A percentile compares a stretch with the other conserved stretches of the same genome.
Evolutionary conservation across 2,113 vertebrate genomes (phyloP).

Genomic region (Channa maculata): DNA sequence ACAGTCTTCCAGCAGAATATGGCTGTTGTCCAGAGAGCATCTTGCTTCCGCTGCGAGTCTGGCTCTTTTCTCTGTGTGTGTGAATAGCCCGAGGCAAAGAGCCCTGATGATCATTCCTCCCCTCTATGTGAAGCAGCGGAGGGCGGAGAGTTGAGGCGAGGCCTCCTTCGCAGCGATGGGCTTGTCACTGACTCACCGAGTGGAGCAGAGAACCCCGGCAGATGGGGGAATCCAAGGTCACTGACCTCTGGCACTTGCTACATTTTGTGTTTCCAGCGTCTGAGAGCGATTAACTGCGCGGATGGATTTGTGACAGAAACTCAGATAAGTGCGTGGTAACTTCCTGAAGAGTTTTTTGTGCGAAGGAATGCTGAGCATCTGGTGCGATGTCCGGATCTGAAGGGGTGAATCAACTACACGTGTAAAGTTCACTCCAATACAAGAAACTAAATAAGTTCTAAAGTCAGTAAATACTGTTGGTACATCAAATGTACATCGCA

Average conservation of each 20-base stretch:
- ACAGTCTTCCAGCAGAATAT: slow-evolving; percentile 64
- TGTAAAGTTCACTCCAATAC: not conserved
- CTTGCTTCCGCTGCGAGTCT: slow-evolving; percentile 61
- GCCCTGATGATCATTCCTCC: slow-evolving; percentile 28
- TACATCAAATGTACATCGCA: too few species aligned
- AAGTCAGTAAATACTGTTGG: not conserved
- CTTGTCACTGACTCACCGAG: slow-evolving; percentile 58
- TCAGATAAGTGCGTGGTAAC: slow-evolving; percentile 44
- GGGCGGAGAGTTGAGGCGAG: slow-evolving; percentile 40
- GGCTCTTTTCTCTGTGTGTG: slow-evolving; percentile 59
- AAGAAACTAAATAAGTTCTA: not conserved
- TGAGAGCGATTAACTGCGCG: slow-evolving; percentile 52
- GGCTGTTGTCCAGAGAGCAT: slow-evolving; percentile 64
- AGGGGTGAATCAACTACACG: not conserved
- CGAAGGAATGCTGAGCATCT: slow-evolving; percentile 47
- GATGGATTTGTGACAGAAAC: slow-evolving; percentile 55
- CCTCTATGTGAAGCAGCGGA: slow-evolving; percentile 60
- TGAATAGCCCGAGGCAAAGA: slow-evolving; percentile 52
- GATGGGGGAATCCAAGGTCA: slow-evolving; percentile 48
- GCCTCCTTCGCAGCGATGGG: slow-evolving; percentile 37
- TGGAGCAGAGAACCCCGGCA: slow-evolving; percentile 26
- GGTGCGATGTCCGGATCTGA: slow-evolving; percentile 6
- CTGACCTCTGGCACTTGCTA: slow-evolving; percentile 53
- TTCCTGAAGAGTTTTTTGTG: slow-evolving; percentile 16
- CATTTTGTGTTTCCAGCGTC: slow-evolving; percentile 23